phyloP scores from a whole-genome alignment of 2,113 vertebrate species.

The Malurus cyaneus region DNA sequence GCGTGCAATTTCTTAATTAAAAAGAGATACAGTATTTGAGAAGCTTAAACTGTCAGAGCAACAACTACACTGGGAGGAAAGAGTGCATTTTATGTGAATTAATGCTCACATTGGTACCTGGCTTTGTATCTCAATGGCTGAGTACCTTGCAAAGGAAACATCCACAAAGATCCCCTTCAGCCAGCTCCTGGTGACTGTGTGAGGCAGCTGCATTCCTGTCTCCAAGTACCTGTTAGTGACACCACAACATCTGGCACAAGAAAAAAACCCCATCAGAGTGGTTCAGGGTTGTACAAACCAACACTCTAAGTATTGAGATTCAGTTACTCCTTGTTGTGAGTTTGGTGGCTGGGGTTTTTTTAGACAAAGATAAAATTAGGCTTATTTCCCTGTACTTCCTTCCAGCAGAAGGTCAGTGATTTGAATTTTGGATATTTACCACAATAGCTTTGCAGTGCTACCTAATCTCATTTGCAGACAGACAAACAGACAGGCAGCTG shows the following conservation, averaged over 20 bases:
- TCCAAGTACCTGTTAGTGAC: background rate
- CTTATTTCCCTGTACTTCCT: background rate
- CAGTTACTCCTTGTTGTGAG: background rate
- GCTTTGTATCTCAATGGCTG: constrained; percentile 20
- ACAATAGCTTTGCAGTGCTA: background rate
- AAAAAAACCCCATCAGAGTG: background rate
- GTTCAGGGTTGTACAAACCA: background rate
- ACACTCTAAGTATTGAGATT: background rate
- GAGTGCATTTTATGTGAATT: background rate
- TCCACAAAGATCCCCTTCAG: background rate
- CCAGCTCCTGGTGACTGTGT: background rate
- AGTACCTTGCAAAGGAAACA: constrained; percentile 45
- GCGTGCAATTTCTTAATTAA: constrained; percentile 13
- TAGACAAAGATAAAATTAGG: background rate
- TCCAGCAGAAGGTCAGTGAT: background rate
- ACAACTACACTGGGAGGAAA: background rate
- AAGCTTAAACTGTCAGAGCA: constrained; percentile 26
- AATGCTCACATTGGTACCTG: background rate
- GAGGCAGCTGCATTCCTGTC: background rate
- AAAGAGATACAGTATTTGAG: constrained; percentile 14
- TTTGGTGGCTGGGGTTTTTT: background rate
- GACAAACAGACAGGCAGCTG: background rate
- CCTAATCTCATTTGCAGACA: accelerated
- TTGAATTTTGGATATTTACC: background rate
- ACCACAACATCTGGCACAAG: background rate